Evolutionary conservation across 2,888 invertebrate genomes (phyloP), one percentile per base, ranked within the genome.

Genomic region (Selenia dentaria): DNA sequence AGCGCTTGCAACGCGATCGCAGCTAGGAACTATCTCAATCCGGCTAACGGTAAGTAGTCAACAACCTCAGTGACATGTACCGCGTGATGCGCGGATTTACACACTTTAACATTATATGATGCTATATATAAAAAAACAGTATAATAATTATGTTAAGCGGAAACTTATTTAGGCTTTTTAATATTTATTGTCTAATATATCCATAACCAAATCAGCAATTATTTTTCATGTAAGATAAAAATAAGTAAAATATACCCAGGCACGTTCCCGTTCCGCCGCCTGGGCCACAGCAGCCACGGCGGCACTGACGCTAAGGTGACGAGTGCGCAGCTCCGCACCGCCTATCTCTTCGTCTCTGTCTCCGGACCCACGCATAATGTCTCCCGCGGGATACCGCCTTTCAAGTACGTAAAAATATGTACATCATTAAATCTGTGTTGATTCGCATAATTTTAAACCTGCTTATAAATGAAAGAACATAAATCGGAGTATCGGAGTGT

Each of bases 1-100:
- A 93, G 93, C 71, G 95, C 92, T 8, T 94, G 94, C 83, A 94
- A 94, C 79, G 94, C 94, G 28, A 92, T 95, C 60, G 92, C 95
- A 3, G 93, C 95, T 1, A 74, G 95, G 33, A 92, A 92, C 74
- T 95, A 95, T 76, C 89, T 95, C 55, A 95, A 95, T 79, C 93
- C 93, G 0, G 83, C 86, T 2, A 93, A 93, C 60, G 95, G 95
- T 90, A 44, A 61, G 20, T 8, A 4, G 20, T 16, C 4, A 16
- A 16, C 16, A 92, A 93, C 69, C 63, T 94, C 32, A 76, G 87
- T 26, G 90, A 91, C 48, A 93, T 95, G 93, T 92, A 92, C 61
- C 45, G 34, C n/a, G 62, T 84, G 62, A 89, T 92, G 92, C 86
- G 95, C 33, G n/a, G n/a, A n/a, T n/a, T n/a, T n/a, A n/a, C n/a